phyloP scores from a whole-genome alignment of 1,140 invertebrate genomes.

The Drosophila persimilis region DNA sequence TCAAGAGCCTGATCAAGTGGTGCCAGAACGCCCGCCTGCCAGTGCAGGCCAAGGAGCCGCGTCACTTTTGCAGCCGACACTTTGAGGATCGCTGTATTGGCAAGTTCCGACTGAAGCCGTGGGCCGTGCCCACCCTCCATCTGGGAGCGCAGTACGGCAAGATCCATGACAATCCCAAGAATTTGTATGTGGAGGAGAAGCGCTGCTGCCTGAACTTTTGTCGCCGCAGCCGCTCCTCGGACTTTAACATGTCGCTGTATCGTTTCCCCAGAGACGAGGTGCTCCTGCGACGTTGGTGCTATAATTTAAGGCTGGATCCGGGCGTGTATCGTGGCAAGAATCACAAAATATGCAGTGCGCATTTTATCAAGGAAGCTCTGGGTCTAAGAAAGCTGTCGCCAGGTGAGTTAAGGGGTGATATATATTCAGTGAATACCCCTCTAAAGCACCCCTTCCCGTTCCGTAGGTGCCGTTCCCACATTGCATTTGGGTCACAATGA shows the following conservation, averaged over 20 bases:
- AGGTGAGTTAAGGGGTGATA: slow-evolving; percentile 32
- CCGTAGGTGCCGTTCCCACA: slow-evolving; percentile 71
- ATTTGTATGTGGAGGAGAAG: slow-evolving; percentile 74
- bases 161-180: slow-evolving; percentile 78
- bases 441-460: no score
- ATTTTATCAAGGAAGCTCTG: slow-evolving; percentile 76
- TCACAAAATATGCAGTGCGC: slow-evolving; percentile 79
- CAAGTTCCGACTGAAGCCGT: slow-evolving; percentile 76
- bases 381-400: slow-evolving; percentile 72
- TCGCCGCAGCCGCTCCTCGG: slow-evolving; percentile 72
- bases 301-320: slow-evolving; percentile 74
- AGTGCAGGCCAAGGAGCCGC: slow-evolving; percentile 73
- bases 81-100: slow-evolving; percentile 80
- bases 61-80: slow-evolving; percentile 76
- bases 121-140: slow-evolving; percentile 76
- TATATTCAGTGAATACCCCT: background rate
- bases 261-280: slow-evolving; percentile 75
- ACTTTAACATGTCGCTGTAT: slow-evolving; percentile 78
- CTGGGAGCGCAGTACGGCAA: slow-evolving; percentile 74
- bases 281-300: slow-evolving; percentile 74
- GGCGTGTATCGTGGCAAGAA: slow-evolving; percentile 77
- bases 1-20: slow-evolving; percentile 79
- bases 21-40: slow-evolving; percentile 77
- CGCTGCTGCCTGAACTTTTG: slow-evolving; percentile 77
- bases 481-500: slow-evolving; percentile 77